phyloP scores from a whole-genome alignment of 2,113 vertebrate species.

The Planiliza haematocheilus region DNA sequence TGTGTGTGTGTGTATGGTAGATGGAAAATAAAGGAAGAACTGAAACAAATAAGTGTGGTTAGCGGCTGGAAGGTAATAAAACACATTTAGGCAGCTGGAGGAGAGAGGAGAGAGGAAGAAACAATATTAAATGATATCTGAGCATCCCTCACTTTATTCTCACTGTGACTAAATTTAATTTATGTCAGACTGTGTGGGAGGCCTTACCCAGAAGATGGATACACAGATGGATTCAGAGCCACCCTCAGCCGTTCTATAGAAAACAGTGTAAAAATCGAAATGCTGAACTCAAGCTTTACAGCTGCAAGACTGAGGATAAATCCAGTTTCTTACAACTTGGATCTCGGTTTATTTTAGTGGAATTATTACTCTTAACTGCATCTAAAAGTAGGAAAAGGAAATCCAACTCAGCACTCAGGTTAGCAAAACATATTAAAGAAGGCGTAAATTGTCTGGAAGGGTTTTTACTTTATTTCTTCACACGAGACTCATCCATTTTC shows the following conservation, averaged over 20 bases:
- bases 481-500: no score
- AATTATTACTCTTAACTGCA: not conserved
- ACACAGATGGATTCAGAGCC: conserved; percentile 28
- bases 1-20: conserved; percentile 10
- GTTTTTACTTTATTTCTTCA: no score
- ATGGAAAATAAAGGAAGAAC: conserved; percentile 49
- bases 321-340: conserved; percentile 2
- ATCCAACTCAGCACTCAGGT: not conserved
- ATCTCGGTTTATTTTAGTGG: conserved; percentile 1
- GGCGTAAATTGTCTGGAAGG: no score
- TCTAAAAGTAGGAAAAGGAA: not conserved
- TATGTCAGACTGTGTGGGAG: conserved; percentile 50
- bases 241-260: not conserved
- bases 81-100: conserved; percentile 45
- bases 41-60: conserved; percentile 57
- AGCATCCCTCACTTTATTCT: conserved; percentile 63
- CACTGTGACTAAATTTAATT: conserved; percentile 47
- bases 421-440: not conserved
- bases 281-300: not conserved
- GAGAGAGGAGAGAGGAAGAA: conserved; percentile 26
- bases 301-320: not conserved
- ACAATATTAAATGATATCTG: conserved; percentile 53
- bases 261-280: conserved; percentile 12
- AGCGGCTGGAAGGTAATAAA: conserved; percentile 34
- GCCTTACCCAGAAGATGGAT: conserved; percentile 42